Evolutionary conservation across 64 coral and sea anemone species (phyloP), one percentile per base, ranked within the genome.

Genomic region (Actinia equina): DNA sequence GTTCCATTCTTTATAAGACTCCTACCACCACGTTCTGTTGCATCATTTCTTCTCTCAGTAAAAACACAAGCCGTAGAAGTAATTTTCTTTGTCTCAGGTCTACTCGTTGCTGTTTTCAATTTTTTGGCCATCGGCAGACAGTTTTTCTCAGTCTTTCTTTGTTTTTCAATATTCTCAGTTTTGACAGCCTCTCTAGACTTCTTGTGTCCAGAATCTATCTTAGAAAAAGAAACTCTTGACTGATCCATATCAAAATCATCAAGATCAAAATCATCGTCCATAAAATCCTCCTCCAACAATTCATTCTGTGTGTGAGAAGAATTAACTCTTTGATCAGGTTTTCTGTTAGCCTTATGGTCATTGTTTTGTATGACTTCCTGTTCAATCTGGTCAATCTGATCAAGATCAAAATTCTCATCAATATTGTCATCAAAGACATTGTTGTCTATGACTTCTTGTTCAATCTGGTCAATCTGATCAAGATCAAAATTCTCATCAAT

Each of bases 401-500:
- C 89, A 81, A 90, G 59, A 19, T 90, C 89, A 63, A 85, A 61
- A 59, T 84, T 82, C 77, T 90, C 89, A 30, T 84, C 80, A 30
- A 76, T 44, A 23, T 71, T 80, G 4, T 80, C 77, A 17, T 80
- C 77, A 46, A 80, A 80, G 43, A 7, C 77, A 80, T 54, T 54
- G 52, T 54, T 54, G 52, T 54, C 52, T 63, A 81, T 77, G 42
- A 82, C 63, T 45, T 62, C 88, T 17, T 19, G n/a, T 59, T 89
- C 88, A 51, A 89, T 49, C 45, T 43, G 44, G 57, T 90, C 82
- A 23, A 90, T 58, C 65, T 90, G 82, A 25, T 90, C 89, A 80
- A 90, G 46, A 18, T 90, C 89, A 85, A 85, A 59, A 58, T 84
- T 82, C 57, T 90, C 77, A 44, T 79, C 89, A 85, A 85, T 46